These are phyloP conservation scores for Eulemur rubriventer DNA, from an alignment of 2,797 vertebrate species.

Conservation along the genomic window DNA sequence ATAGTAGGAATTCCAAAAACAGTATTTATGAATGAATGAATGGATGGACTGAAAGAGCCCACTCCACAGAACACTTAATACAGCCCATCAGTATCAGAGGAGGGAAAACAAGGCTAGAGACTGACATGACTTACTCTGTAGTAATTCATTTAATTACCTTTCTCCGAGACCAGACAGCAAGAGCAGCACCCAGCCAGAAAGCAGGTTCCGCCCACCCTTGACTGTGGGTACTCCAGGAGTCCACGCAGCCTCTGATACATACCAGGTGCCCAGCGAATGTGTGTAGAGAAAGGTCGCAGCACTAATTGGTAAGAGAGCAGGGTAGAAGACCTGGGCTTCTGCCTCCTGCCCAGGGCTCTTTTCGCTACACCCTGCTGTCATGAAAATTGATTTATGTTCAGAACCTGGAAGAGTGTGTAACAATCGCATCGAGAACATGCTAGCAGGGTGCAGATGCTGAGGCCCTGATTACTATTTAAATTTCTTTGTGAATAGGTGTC, in stretches of 20 bases:
- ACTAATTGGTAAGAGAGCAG: slow-evolving; percentile 31
- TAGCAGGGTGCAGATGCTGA: slow-evolving; percentile 2
- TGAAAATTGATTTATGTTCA: slow-evolving; percentile 71
- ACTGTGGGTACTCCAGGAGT: neutral
- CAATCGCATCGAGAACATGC: slow-evolving; percentile 21
- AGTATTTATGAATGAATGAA: neutral
- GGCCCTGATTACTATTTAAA: slow-evolving; percentile 62
- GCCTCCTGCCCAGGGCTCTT: slow-evolving; percentile 22
- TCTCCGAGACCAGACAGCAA: neutral
- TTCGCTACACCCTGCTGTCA: slow-evolving; percentile 49
- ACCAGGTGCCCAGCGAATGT: neutral
- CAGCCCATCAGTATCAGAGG: neutral
- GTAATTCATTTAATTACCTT: neutral
- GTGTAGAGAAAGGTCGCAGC: neutral
- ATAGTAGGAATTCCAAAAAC: neutral
- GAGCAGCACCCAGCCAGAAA: neutral
- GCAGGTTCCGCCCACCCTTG: neutral
- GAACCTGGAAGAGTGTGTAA: slow-evolving; percentile 24
- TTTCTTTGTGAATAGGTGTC: slow-evolving; percentile 55
- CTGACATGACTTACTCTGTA: neutral
- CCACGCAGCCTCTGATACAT: neutral
- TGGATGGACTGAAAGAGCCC: neutral
- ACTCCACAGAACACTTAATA: neutral
- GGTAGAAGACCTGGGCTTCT: neutral
- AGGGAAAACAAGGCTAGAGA: neutral